Evolutionary conservation across 2,888 invertebrate species (phyloP), one percentile per base, ranked within the genome.

Genomic region (Lepidonotus clava): DNA sequence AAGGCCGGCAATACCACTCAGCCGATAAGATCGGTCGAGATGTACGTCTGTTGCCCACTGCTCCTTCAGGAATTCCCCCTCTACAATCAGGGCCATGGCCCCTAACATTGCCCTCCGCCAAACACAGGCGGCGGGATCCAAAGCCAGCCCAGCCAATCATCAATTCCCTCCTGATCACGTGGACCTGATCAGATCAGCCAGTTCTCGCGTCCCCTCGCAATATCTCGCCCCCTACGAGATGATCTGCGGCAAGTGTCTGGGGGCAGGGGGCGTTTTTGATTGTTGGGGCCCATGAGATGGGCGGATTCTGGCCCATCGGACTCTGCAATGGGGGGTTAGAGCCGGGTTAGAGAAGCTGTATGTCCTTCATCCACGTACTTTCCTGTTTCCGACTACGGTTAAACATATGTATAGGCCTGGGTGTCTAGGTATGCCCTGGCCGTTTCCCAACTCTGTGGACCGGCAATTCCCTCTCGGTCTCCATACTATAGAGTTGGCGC

Each of bases 151-250:
- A 71, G 36, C 71, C 71, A 71, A 34, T 71, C 71, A 71, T n/a
- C 36, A 34, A 71, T 71, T 71, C 71, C 71, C 71, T 34, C 38
- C 71, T 34, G 71, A 71, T 71, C 71, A 71, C 71, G 71, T 38
- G 71, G 36, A 38, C 1, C 36, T 34, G 71, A 71, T 71, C 71
- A 34, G 21, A 71, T 71, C 71, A 71, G 36, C 18, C 21, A n/a
- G 71, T 71, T 34, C 71, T 71, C 71, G 71, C 71, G 71, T 24
- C 36, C 21, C 38, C 71, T 71, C 4, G 71, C n/a, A 18, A 71
- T 36, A 71, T 71, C 71, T 71, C 36, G 71, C 36, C 24, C 34
- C 8, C 18, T 34, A 11, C 71, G 38, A 71, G 71, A 71, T 71
- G 71, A 71, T 71, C 71, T 34, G 38, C 21, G 34, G 71, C 4